Conservation (phyloP, 2,113 vertebrate genomes). For the Nesoenas mayeri region DNA sequence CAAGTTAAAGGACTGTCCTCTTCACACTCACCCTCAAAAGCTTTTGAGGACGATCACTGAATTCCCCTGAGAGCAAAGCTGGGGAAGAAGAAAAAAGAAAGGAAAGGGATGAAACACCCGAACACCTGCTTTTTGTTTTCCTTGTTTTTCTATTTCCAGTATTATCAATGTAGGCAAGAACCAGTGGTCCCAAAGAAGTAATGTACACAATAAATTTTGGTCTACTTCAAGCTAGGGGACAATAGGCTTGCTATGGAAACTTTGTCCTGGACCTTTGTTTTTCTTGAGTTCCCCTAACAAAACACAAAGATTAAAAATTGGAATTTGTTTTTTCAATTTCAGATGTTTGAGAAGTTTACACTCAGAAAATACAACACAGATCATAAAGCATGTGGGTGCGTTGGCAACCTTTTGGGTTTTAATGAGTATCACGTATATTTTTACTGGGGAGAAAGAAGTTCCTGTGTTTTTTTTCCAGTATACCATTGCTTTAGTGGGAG, state of each 20-base stretch:
- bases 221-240: not conserved
- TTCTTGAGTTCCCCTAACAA: not conserved
- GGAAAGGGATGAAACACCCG: not conserved
- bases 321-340: not conserved
- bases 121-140: not conserved
- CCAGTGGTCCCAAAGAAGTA: not conserved
- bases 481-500: slow-evolving; percentile 54
- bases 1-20: not conserved
- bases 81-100: not conserved
- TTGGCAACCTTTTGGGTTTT: slow-evolving; percentile 15
- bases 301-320: not conserved
- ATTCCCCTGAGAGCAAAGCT: not conserved
- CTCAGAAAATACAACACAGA: not conserved
- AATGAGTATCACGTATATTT: slow-evolving; percentile 47
- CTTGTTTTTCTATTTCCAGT: not conserved
- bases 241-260: not conserved
- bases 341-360: not conserved
- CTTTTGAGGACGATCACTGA: not conserved
- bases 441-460: slow-evolving; percentile 39
- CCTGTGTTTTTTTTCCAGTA: slow-evolving; percentile 32
- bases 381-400: not conserved
- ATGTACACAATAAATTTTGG: not conserved
- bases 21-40: not conserved
- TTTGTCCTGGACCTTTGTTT: not conserved
- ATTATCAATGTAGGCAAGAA: not conserved